Evolutionary conservation across 1,140 invertebrate species (phyloP).

Genomic region (Hypothenemus hampei): DNA sequence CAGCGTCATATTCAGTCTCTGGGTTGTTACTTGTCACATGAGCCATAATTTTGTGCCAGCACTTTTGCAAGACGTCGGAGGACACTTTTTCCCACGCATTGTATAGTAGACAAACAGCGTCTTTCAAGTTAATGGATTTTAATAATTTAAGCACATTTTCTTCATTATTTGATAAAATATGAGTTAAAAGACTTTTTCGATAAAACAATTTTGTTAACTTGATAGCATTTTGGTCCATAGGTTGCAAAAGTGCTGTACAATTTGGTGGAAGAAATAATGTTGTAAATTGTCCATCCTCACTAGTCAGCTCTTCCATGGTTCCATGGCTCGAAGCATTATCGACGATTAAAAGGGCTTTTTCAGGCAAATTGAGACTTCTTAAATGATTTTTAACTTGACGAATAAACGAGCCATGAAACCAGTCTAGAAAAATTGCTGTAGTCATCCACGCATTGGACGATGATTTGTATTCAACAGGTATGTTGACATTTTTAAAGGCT

Average conservation of each 20-base stretch:
- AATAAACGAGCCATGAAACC: slow-evolving; percentile 7
- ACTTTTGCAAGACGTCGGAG: slow-evolving; percentile 10
- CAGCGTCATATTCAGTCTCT: too few relatives aligned
- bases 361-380: slow-evolving; percentile 11
- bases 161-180: neutral
- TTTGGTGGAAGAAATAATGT: too few relatives aligned
- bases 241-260: too few relatives aligned
- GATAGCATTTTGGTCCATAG: too few relatives aligned
- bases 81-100: slow-evolving; percentile 21
- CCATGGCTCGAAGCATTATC: slow-evolving; percentile 9
- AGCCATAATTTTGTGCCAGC: slow-evolving; percentile 19
- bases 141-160: neutral
- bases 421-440: neutral
- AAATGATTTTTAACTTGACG: slow-evolving; percentile 9
- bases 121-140: slow-evolving; percentile 4
- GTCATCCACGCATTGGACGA: slow-evolving; percentile 8
- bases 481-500: slow-evolving; percentile 8
- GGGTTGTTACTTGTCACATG: too few relatives aligned
- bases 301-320: slow-evolving; percentile 4
- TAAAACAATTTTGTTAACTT: too few relatives aligned
- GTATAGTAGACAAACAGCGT: slow-evolving; percentile 15
- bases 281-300: slow-evolving; percentile 4
- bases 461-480: slow-evolving; percentile 10
- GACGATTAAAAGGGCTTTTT: slow-evolving; percentile 4
- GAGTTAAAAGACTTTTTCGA: too few relatives aligned